Base-by-base conservation (phyloP, 2,888 invertebrate genomes). In the Steromphala cineraria region DNA sequence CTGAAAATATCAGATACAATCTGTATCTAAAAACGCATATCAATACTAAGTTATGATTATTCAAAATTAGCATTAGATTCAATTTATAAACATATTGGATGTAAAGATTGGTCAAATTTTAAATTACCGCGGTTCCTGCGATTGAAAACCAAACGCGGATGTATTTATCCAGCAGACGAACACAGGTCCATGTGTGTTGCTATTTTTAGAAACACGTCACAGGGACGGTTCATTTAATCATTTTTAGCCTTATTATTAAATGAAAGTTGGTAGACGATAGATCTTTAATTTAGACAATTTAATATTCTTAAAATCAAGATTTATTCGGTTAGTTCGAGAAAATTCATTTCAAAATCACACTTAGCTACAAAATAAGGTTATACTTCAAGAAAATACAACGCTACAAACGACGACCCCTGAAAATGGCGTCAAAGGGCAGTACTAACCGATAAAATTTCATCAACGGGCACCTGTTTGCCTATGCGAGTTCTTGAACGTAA, bases 171-270 rank as follows among this genome's bases (percentile, higher is more conserved):
- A 36, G 5, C n/a, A 71, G 40, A 21, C 7, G 36, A 7, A n/a
- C n/a, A n/a, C n/a, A 7, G 36, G 36, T 36, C 53, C 28, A 28
- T 53, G 53, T 52, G 40, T 53, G n/a, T 71, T 53, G 31, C 28
- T 75, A 75, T 75, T 17, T 75, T 75, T 28, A 75, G 52, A 17
- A 53, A n/a, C 53, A 75, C 52, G 74, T 74, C 28, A 74, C 31
- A 74, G 52, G 62, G 62, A 62, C 62, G 8, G 8, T 24, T 62
- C 28, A 28, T 28, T 62, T 28, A 10, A 15, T 2, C 0, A 24
- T 62, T 13, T 24, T 15, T 0, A 24, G 28, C 10, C 3, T 10
- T 0, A 24, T 24, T 15, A 8, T 62, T 24, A 8, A 3, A 24
- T 15, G 13, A 46, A 46, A 5, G 13, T 10, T 4, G 1, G 7